Conservation (phyloP, 2,888 invertebrate species). For the Volucella bombylans region DNA sequence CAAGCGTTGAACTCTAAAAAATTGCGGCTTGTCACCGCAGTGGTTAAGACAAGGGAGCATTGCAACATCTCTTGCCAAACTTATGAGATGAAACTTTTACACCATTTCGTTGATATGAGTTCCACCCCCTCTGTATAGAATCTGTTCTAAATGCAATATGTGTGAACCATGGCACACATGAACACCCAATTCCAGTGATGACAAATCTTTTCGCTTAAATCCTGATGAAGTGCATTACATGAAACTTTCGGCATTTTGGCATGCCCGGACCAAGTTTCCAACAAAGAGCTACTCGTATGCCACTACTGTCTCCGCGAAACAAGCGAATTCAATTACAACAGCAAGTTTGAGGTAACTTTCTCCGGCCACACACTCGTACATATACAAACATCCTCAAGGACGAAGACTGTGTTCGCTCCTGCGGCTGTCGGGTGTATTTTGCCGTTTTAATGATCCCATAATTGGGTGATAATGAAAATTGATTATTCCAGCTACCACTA, state of each 20-base stretch:
- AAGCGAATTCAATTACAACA: conserved; percentile 74
- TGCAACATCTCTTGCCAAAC: conserved; percentile 45
- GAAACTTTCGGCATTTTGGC: conserved; percentile 61
- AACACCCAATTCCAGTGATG: conserved; percentile 40
- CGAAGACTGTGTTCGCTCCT: conserved; percentile 22
- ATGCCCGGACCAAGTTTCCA: conserved; percentile 66
- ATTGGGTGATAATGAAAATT: conserved; percentile 73
- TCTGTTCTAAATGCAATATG: conserved; percentile 10
- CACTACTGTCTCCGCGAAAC: conserved; percentile 70
- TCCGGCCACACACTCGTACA: not conserved
- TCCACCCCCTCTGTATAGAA: conserved; percentile 20
- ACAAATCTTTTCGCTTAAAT: conserved; percentile 74
- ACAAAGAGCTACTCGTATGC: conserved; percentile 54
- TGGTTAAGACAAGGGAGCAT: conserved; percentile 27
- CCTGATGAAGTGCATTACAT: conserved; percentile 73
- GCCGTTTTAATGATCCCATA: conserved; percentile 65
- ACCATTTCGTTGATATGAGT: conserved; percentile 24
- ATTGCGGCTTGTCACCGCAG: conserved; percentile 16
- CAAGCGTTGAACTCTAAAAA: conserved; percentile 15
- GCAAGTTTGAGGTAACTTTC: conserved; percentile 33
- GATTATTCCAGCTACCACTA: conserved; percentile 41
- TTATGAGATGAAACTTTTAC: conserved; percentile 68
- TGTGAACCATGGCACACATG: not conserved
- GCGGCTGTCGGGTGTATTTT: conserved; percentile 21
- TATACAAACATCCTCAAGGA: conserved; percentile 42